Conservation (phyloP, 2,888 invertebrate species). For the Hetaerina titia region DNA sequence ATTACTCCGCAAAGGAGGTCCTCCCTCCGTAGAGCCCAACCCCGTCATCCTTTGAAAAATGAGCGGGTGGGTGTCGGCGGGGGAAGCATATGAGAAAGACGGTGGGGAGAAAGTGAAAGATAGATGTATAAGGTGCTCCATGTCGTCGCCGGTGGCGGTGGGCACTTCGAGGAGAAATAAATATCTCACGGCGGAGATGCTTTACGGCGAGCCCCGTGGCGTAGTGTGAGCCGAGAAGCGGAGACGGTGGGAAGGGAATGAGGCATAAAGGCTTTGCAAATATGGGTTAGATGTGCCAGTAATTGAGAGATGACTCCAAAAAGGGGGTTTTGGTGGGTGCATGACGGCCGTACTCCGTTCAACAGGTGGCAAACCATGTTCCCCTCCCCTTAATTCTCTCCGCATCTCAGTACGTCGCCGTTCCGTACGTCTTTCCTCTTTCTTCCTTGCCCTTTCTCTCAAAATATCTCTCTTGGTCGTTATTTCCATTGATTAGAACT, state of each 20-base stretch:
- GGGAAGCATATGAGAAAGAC: background rate
- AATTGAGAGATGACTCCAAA: slow-evolving; percentile 23
- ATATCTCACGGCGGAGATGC: background rate
- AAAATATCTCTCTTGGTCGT: background rate
- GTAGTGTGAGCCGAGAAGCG: background rate
- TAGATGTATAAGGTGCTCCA: background rate
- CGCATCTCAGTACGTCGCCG: background rate
- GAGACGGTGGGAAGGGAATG: background rate
- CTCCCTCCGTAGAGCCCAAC: background rate
- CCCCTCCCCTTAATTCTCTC: background rate
- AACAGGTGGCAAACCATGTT: slow-evolving; percentile 46
- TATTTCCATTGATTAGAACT: background rate
- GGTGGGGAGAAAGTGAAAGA: background rate
- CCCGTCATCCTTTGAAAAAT: background rate
- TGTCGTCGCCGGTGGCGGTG: background rate
- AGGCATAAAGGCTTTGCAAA: background rate
- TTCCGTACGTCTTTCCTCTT: background rate
- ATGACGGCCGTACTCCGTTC: slow-evolving; percentile 31
- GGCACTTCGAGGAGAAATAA: background rate
- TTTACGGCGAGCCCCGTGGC: background rate
- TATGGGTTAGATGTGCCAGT: background rate
- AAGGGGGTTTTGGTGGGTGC: background rate
- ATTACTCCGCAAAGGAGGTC: background rate
- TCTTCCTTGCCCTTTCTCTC: background rate
- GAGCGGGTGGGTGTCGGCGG: background rate